Evolutionary conservation across 2,113 vertebrate genomes (phyloP).

Genomic region (Grammomys dolichurus): DNA sequence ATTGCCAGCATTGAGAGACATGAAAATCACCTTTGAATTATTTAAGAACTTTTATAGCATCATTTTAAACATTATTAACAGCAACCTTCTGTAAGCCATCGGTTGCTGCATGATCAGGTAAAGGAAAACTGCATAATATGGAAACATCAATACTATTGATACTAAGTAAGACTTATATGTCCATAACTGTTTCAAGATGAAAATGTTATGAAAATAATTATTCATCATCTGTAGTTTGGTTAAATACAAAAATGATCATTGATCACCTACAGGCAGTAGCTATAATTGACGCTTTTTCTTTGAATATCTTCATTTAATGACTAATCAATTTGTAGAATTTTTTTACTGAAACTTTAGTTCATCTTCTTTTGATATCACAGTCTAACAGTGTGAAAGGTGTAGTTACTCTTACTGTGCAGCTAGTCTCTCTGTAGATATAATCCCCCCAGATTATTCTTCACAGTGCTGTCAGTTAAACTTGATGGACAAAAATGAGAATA

Average conservation of each 20-base stretch:
- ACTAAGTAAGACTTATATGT: constrained; percentile 51
- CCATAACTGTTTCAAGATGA: constrained; percentile 48
- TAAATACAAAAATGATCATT: constrained; percentile 39
- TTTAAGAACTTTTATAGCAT: constrained; percentile 58
- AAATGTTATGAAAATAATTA: constrained; percentile 60
- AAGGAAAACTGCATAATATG: constrained; percentile 40
- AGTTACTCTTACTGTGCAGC: background rate
- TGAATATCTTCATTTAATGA: background rate
- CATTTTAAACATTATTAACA: constrained; percentile 48
- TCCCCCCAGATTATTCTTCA: background rate
- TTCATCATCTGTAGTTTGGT: background rate
- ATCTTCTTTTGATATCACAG: background rate
- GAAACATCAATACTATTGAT: constrained; percentile 69
- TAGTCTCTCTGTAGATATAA: background rate
- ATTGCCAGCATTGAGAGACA: background rate
- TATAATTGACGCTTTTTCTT: constrained; percentile 33
- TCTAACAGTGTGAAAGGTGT: background rate
- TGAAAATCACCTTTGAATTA: constrained; percentile 29
- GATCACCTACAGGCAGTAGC: background rate
- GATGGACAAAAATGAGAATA: background rate
- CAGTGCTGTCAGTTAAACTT: background rate
- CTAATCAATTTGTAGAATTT: background rate
- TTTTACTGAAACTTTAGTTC: constrained; percentile 13
- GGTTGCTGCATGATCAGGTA: constrained; percentile 40
- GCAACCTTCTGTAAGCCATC: background rate